phyloP scores from a whole-genome alignment of 2,888 invertebrate species.

The Tromatobia lineatoria region DNA sequence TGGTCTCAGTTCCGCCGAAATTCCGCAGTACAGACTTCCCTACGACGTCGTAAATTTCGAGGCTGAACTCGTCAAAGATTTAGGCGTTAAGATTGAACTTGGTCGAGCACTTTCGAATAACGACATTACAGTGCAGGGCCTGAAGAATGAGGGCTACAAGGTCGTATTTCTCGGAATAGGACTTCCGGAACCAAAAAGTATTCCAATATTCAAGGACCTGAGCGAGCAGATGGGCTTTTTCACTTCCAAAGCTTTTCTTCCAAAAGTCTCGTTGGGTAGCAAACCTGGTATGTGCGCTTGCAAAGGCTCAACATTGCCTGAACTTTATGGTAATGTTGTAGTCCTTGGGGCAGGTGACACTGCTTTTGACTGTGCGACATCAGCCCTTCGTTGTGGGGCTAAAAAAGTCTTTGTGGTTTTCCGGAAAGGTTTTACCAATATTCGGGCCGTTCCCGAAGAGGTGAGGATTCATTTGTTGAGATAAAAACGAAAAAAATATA shows the following conservation, averaged over 20 bases:
- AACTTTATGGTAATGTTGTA: constrained; percentile 92
- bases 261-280: constrained; percentile 94
- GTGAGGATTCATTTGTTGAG: constrained; percentile 84
- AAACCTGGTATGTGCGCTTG: constrained; percentile 94
- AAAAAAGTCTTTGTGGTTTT: constrained; percentile 96
- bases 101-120: constrained; percentile 90
- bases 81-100: constrained; percentile 95
- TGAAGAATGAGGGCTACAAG: constrained; percentile 90
- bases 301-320: constrained; percentile 88
- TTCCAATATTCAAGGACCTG: constrained; percentile 92
- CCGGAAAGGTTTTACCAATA: constrained; percentile 96
- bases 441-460: constrained; percentile 99
- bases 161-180: constrained; percentile 96
- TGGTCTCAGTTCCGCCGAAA: constrained; percentile 97
- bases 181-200: constrained; percentile 94
- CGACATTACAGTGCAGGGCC: constrained; percentile 90
- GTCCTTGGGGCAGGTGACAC: constrained; percentile 99
- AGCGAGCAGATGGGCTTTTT: constrained; percentile 94
- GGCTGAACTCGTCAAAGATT: constrained; percentile 94
- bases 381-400: constrained; percentile 98
- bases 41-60: constrained; percentile 97
- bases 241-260: constrained; percentile 97
- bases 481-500: background rate
- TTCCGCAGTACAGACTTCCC: constrained; percentile 98
- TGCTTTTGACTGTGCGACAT: constrained; percentile 99